phyloP scores from a whole-genome alignment of 2,113 vertebrate species.

The Lonchura striata region DNA sequence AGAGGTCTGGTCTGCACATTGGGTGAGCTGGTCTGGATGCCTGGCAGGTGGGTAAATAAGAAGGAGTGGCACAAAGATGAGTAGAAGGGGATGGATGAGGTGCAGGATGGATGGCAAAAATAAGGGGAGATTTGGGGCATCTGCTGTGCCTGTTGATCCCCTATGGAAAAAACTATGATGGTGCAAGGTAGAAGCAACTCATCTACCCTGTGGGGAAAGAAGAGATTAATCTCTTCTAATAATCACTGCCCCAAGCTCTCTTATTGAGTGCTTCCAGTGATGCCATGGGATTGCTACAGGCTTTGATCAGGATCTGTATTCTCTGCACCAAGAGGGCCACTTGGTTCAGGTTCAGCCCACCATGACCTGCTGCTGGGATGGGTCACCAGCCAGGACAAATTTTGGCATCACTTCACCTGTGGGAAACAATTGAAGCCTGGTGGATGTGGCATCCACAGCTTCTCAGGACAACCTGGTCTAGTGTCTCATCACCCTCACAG shows the following conservation, averaged over 20 bases:
- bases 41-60: background rate
- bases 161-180: background rate
- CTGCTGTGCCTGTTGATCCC: background rate
- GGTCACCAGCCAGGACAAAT: background rate
- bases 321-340: background rate
- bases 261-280: background rate
- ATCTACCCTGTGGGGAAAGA: background rate
- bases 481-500: background rate
- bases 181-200: background rate
- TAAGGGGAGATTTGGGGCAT: background rate
- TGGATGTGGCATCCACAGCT: background rate
- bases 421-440: background rate
- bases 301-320: background rate
- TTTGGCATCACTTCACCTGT: background rate
- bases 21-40: background rate
- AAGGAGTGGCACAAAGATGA: background rate
- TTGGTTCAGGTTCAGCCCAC: background rate
- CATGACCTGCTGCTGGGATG: background rate
- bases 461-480: background rate
- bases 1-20: background rate
- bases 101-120: background rate
- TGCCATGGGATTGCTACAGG: background rate
- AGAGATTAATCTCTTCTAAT: background rate
- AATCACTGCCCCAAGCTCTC: background rate
- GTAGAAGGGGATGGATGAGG: background rate